These are phyloP conservation scores for Malaclemys terrapin DNA, from an alignment of 2,113 vertebrate genomes.

Conservation along the genomic window DNA sequence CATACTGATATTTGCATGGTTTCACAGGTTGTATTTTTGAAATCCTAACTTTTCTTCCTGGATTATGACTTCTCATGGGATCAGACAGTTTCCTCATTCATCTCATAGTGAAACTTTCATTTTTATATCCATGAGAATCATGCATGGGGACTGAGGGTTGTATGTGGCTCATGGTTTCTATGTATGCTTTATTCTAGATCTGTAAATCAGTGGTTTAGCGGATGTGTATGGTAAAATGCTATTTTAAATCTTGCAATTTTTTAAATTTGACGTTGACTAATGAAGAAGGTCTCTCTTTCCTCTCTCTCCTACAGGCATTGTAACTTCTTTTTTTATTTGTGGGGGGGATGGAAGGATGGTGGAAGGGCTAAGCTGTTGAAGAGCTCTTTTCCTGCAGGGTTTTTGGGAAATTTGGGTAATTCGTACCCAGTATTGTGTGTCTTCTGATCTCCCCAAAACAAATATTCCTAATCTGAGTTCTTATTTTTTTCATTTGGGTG, in stretches of 20 bases:
- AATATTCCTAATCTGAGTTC: not conserved
- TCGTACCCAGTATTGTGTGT: not conserved
- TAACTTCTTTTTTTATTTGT: not conserved
- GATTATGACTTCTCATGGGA: not conserved
- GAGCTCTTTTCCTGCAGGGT: not conserved
- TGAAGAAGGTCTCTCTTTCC: not conserved
- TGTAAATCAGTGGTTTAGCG: not conserved
- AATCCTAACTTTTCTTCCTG: not conserved
- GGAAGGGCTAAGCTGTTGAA: not conserved
- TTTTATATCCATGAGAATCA: not conserved
- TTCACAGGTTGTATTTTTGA: not conserved
- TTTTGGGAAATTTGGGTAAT: not conserved
- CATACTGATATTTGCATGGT: not conserved
- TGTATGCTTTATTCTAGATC: not conserved
- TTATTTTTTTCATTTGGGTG: conserved; percentile 1
- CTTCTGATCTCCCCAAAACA: not conserved
- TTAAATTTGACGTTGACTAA: not conserved
- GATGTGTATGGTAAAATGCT: not conserved
- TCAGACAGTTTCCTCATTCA: not conserved
- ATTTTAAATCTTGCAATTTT: not conserved
- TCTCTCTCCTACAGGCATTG: not conserved
- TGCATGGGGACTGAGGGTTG: not conserved
- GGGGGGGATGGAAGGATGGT: not conserved
- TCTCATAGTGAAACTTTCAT: not conserved
- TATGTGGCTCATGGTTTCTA: not conserved